These are phyloP conservation scores for Trichacis sp. DNA, from an alignment of 2,888 invertebrate species.

Conservation along the genomic window DNA sequence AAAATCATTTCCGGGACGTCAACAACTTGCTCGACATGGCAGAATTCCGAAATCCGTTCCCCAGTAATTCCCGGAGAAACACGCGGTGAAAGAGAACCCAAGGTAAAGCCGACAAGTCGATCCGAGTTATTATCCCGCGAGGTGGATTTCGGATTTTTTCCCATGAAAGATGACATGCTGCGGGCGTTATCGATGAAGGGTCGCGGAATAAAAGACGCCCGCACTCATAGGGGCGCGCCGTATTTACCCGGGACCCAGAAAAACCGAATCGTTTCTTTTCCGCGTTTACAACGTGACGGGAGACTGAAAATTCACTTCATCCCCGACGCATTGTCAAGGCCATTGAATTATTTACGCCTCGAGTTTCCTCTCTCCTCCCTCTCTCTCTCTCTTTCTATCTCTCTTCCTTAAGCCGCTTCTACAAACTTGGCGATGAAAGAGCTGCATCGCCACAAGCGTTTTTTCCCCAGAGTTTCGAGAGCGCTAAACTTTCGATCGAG, in stretches of 20 bases:
- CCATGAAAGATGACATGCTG: slow-evolving; percentile 36
- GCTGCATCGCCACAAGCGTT: no score
- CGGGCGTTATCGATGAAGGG: slow-evolving; percentile 37
- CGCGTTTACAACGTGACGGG: slow-evolving; percentile 30
- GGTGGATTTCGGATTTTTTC: slow-evolving; percentile 19
- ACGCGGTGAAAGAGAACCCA: slow-evolving; percentile 9
- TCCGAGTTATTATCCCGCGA: slow-evolving; percentile 32
- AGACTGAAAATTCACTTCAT: slow-evolving; percentile 32
- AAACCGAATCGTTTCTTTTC: slow-evolving; percentile 37
- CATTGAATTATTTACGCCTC: slow-evolving; percentile 35
- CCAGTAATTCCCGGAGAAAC: slow-evolving; percentile 9
- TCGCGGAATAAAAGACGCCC: slow-evolving; percentile 37
- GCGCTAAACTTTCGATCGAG: not conserved
- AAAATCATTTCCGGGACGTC: not conserved
- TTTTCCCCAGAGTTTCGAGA: no score
- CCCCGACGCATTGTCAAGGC: slow-evolving; percentile 23
- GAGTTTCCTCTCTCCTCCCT: no score
- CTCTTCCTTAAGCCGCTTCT: no score
- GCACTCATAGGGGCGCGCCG: slow-evolving; percentile 6
- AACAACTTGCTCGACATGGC: not conserved
- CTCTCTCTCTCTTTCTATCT: no score
- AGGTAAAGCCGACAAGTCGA: slow-evolving; percentile 33
- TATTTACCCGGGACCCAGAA: slow-evolving; percentile 36
- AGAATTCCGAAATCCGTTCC: not conserved
- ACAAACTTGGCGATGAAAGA: no score